Evolutionary conservation across 2,113 vertebrate genomes (phyloP), one percentile per base, ranked within the genome.

Genomic region (Raja brachyura): DNA sequence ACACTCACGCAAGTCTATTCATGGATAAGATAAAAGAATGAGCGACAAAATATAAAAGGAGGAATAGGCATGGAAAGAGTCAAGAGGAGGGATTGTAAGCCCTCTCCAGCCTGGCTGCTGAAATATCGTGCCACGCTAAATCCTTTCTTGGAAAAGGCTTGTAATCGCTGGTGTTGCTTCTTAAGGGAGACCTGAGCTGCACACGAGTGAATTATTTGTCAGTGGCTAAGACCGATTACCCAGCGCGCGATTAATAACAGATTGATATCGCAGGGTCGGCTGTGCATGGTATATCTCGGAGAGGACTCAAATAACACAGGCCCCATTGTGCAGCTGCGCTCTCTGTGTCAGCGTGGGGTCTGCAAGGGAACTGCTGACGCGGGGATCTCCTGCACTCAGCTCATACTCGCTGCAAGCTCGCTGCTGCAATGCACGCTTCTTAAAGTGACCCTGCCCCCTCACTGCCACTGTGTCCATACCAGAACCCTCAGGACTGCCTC

Each of bases 211-310:
- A 92, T 92, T 92, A 92, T 92, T 92, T 92, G 90, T 92, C 90
- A 92, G 90, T 92, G 88, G 90, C 39, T 92, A 92, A 92, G 90
- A 92, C 90, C 68, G 90, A 92, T 92, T 92, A 92, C 90, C 90
- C 90, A 54, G 33, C 33, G 88, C 39, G 68, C 90, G 90, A 92
- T 92, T 92, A 92, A 92, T 92, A 68, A 92, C 90, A 92, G 90
- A 92, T 92, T 92, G 68, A 92, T 92, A 68, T 92, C 90, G 66
- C 68, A 22, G 68, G 90, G 66, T 92, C 68, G 68, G 39, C 90
- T 73, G 33, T 54, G 31, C 90, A 92, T 8, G 20, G 90, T 92
- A 92, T 68, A 92, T 92, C 90, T 74, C 90, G 39, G 68, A 54
- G 66, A 92, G 68, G 90, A 73, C 90, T 92, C 66, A 68, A 92